phyloP scores from a whole-genome alignment of 2,888 invertebrate genomes.

The Amiota minor region DNA sequence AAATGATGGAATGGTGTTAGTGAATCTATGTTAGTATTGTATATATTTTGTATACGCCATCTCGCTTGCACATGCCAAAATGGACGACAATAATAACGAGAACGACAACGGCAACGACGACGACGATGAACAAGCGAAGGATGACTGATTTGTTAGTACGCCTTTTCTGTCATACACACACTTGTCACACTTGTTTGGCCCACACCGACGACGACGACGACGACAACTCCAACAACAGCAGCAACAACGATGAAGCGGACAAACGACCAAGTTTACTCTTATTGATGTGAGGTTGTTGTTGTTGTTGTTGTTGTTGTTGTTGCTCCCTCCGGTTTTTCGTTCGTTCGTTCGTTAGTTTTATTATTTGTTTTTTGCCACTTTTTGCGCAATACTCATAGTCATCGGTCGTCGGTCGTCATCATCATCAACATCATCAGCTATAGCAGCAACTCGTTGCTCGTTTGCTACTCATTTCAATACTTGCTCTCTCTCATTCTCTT shows the following conservation, averaged over 20 bases:
- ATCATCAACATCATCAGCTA: constrained; percentile 31
- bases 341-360: neutral
- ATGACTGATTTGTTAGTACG: constrained; percentile 74
- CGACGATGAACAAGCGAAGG: constrained; percentile 57
- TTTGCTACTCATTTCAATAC: constrained; percentile 40
- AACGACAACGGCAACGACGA: neutral
- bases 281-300: constrained; percentile 39
- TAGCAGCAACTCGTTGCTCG: constrained; percentile 3
- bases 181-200: constrained; percentile 53
- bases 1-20: too few species aligned
- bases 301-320: constrained; percentile 35
- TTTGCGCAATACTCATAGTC: constrained; percentile 47
- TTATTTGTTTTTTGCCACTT: constrained; percentile 43
- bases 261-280: neutral
- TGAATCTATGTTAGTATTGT: too few species aligned
- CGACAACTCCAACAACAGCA: neutral
- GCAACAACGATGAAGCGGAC: neutral
- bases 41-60: neutral
- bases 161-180: constrained; percentile 72
- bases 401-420: constrained; percentile 39
- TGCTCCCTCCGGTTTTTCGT: constrained; percentile 46
- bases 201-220: neutral
- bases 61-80: constrained; percentile 26
- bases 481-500: constrained; percentile 49
- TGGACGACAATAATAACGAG: constrained; percentile 25